Conservation (phyloP, 1,140 invertebrate species). For the Oreohelix idahoensis region DNA sequence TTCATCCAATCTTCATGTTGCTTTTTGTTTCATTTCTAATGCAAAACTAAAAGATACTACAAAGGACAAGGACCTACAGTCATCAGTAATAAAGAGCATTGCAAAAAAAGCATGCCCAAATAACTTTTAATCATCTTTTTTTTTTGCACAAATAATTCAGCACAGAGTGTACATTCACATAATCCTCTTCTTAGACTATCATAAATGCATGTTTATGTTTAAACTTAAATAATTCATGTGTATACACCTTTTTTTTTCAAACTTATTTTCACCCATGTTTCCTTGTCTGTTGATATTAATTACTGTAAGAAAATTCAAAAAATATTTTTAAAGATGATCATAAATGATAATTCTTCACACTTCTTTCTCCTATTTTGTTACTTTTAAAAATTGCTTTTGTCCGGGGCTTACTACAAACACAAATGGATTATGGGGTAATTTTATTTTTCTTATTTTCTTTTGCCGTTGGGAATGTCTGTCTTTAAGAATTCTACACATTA, state of each 20-base stretch:
- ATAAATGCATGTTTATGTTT: neutral
- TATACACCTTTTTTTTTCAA: neutral
- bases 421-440: neutral
- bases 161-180: neutral
- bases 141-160: neutral
- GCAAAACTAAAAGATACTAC: too few species aligned
- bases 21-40: too few species aligned
- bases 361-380: neutral
- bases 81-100: too few species aligned
- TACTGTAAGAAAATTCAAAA: neutral
- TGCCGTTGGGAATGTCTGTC: neutral
- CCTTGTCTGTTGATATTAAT: neutral
- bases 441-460: neutral
- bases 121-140: too few species aligned
- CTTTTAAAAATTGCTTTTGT: neutral
- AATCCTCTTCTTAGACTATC: neutral
- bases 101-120: too few species aligned
- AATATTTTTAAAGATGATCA: neutral
- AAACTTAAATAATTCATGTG: neutral
- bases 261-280: neutral
- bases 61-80: too few species aligned
- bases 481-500: neutral
- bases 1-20: too few species aligned
- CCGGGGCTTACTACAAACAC: neutral
- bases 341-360: neutral